Evolutionary conservation across 2,113 vertebrate species (phyloP), one percentile per base, ranked within the genome.

Genomic region (Lagopus leucura): DNA sequence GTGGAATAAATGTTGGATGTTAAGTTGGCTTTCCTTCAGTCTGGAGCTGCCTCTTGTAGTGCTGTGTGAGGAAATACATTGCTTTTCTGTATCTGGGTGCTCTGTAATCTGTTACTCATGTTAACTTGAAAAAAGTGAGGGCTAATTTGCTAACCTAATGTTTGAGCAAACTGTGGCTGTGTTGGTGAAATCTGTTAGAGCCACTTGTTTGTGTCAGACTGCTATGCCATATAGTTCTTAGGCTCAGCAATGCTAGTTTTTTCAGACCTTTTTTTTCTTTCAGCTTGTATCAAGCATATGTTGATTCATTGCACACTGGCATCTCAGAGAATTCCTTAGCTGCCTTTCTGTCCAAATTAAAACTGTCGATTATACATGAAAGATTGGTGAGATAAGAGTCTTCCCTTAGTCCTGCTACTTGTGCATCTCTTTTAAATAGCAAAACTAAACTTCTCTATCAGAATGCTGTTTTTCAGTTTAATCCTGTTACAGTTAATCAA

Each of bases 321-420:
- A 47, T 36, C 92, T 89, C 74, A 42, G 17, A 85, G 92, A 87
- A 81, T 43, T 77, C 55, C 76, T 86, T 61, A 64, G 55, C 58
- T 90, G 72, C 76, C 30, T 89, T 81, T 60, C 90, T 74, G 0
- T 90, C 88, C 89, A 95, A 94, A 95, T 97, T 95, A 95, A 63
- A 15, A 4, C 82, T 86, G 91, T 95, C 94, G 88, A 92, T 96
- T 95, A 91, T 83, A 93, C 73, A 92, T 86, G 92, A 97, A 92
- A 96, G 89, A 76, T 16, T 74, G 91, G 66, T 2, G 78, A 96
- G 94, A 95, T 94, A 89, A 96, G 92, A 96, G 89, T 47, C 61
- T 34, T 94, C 64, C 57, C 69, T 70, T 60, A 66, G 70, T 89
- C 48, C 80, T 83, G 77, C 84, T 79, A 88, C 84, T 90, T 75